A percentile compares a stretch with the other conserved stretches of the same genome.
phyloP scores from a whole-genome alignment of 2,113 vertebrate species.

The Crotalus viridis region DNA sequence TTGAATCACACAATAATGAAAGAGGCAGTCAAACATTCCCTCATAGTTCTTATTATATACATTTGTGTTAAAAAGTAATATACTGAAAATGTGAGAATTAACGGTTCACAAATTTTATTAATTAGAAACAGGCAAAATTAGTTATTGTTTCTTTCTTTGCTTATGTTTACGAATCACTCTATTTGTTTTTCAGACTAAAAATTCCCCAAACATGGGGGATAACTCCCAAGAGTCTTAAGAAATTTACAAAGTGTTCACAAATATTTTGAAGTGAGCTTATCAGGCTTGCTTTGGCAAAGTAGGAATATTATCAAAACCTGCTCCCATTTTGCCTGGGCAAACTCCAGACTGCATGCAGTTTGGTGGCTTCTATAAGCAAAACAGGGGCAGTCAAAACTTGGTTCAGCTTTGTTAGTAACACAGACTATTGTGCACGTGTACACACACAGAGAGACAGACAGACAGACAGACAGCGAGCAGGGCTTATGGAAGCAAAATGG shows the following conservation, averaged over 20 bases:
- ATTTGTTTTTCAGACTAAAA: not conserved
- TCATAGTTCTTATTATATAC: slow-evolving; percentile 10
- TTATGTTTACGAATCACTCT: not conserved
- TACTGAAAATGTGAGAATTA: slow-evolving; percentile 46
- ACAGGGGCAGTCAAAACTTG: not conserved
- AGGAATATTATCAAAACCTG: not conserved
- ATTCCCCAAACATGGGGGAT: not conserved
- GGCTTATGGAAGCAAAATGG: not conserved
- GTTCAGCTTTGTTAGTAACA: not conserved
- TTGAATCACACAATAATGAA: not conserved
- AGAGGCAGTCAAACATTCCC: not conserved
- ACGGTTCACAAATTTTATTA: slow-evolving; percentile 46
- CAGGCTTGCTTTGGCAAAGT: not conserved
- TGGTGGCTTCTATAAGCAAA: not conserved
- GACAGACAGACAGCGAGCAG: rapidly evolving
- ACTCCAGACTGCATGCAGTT: not conserved
- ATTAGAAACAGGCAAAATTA: slow-evolving; percentile 50
- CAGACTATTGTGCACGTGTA: not conserved
- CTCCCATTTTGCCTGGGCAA: not conserved
- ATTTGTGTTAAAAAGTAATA: slow-evolving; percentile 50
- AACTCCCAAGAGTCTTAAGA: not conserved
- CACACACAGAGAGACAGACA: not conserved
- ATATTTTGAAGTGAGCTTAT: not conserved
- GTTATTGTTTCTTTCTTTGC: slow-evolving; percentile 30
- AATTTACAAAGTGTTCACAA: not conserved